Percentiles rank a stretch among this genome's conserved stretches.
Evolutionary conservation across 2,888 invertebrate genomes (phyloP).

Genomic region (Xylocampa areola): DNA sequence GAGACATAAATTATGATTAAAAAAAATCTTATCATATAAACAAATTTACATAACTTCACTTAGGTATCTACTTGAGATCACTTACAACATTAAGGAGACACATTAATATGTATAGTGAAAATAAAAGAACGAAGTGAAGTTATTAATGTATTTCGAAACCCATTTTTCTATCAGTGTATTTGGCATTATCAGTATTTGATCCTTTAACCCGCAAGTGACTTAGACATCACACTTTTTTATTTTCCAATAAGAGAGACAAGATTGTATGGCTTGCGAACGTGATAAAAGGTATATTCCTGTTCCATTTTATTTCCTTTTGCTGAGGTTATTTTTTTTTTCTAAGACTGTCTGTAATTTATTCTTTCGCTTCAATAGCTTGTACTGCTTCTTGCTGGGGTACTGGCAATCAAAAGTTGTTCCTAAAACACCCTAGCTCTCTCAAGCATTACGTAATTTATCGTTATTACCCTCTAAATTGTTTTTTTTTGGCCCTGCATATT

Average conservation of each 20-base stretch:
- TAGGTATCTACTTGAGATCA: too few species aligned
- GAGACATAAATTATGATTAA: too few species aligned
- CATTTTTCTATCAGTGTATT: neutral
- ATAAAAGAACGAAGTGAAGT: too few species aligned
- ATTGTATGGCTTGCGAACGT: conserved; percentile 15
- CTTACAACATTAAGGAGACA: too few species aligned
- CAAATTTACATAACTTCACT: too few species aligned
- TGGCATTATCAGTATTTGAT: conserved; percentile 5
- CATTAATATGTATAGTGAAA: too few species aligned
- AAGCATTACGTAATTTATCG: too few species aligned
- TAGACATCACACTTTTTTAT: conserved; percentile 15
- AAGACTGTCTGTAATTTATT: neutral
- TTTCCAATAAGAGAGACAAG: conserved; percentile 10
- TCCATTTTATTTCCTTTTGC: conserved; percentile 11
- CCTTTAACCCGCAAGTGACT: neutral
- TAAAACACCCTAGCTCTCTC: too few species aligned
- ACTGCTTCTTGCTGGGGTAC: neutral
- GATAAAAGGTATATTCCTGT: conserved; percentile 16
- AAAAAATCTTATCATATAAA: too few species aligned
- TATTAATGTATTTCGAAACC: neutral
- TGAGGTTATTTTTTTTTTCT: conserved; percentile 3
- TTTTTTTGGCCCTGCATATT: too few species aligned
- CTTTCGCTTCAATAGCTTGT: neutral
- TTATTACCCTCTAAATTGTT: too few species aligned
- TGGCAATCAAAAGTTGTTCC: too few species aligned